Evolutionary conservation across 2,888 invertebrate genomes (phyloP).

Genomic region (Cantharis rustica): DNA sequence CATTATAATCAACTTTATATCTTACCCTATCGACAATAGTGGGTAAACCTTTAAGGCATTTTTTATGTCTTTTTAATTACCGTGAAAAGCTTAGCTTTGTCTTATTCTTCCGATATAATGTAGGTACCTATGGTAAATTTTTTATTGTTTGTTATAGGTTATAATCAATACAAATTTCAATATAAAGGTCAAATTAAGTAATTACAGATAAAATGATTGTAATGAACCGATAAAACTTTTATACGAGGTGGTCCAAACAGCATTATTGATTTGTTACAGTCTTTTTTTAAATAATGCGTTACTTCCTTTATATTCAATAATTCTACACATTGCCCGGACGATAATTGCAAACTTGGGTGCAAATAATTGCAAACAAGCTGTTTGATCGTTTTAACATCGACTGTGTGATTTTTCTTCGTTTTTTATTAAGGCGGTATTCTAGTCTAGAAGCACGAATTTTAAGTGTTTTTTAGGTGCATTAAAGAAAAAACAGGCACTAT

Average conservation of each 20-base stretch:
- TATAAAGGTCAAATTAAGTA: background rate
- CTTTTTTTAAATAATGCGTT: background rate
- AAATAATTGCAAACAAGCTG: no score
- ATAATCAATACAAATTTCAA: background rate
- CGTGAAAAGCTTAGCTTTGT: constrained; percentile 13
- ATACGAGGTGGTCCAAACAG: background rate
- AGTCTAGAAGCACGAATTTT: no score
- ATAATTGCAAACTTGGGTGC: no score
- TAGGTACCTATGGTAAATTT: background rate
- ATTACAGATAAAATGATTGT: background rate
- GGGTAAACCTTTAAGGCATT: constrained; percentile 19
- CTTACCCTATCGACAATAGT: constrained; percentile 26
- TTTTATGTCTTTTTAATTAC: constrained; percentile 22
- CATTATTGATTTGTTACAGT: background rate
- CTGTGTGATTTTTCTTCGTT: no score
- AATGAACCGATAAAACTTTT: background rate
- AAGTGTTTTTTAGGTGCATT: no score
- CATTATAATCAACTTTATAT: constrained; percentile 27
- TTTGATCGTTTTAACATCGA: no score
- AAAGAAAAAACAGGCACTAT: no score
- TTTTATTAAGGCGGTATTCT: no score
- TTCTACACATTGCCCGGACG: no score
- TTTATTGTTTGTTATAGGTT: background rate
- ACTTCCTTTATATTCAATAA: background rate
- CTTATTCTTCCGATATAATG: background rate